Evolutionary conservation across 2,113 vertebrate species (phyloP), one percentile per base, ranked within the genome.

Genomic region (Syrmaticus mikado): DNA sequence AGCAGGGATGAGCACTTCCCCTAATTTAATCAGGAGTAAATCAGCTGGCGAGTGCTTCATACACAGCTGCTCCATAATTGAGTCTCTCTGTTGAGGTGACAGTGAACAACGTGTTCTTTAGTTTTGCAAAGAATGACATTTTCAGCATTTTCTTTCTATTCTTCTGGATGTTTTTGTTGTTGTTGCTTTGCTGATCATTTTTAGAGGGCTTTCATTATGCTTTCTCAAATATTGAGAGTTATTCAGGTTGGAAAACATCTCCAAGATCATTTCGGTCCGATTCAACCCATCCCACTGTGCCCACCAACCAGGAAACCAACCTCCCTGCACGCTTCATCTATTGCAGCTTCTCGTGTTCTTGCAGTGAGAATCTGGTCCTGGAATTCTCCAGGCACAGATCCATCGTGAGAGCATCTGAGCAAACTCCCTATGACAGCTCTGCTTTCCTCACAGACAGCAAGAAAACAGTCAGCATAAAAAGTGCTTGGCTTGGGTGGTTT

Each of bases 1-100:
- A 92, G 66, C 3, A 38, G 81, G 91, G 79, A 95, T 61, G 78
- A 94, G 79, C 71, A 32, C n/a, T 57, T 45, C 68, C 79, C 68
- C 1, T 87, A 93, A 92, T 65, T 93, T 70, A 96, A 96, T 89
- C 83, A 91, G 72, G 80, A 91, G 53, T 53, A 93, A 91, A 93
- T 77, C 92, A 91, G 92, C 43, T 77, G 48, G 61, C 46, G 80
- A 77, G 74, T 7, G 46, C 36, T 80, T 75, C 5, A 6, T 22
- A 15, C 28, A 38, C 89, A 96, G 92, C 92, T n/a, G 84, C 79
- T 88, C 38, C 24, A 58, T 92, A 82, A 84, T 6, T 32, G 68
- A 43, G 36, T 68, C 57, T 82, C 45, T n/a, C 36, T 53, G 7
- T 20, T 10, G 79, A 92, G 78, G 60, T 62, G 60, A 73, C 32